Conservation (phyloP, 1,140 invertebrate genomes). For the Antheraea mylitta region DNA sequence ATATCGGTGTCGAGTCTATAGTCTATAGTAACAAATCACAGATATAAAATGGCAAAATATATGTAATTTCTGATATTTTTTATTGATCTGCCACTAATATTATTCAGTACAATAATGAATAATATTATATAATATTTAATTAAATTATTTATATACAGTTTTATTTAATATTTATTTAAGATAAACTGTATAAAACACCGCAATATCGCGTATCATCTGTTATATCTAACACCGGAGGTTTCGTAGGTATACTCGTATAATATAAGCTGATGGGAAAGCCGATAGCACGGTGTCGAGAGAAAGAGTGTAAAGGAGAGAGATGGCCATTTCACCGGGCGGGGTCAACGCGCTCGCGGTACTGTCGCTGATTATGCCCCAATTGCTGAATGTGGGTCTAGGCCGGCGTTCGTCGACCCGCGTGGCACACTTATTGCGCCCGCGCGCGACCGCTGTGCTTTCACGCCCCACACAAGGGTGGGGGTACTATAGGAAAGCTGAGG, state of each 20-base stretch:
- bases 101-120: neutral
- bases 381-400: slow-evolving; percentile 77
- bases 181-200: neutral
- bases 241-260: neutral
- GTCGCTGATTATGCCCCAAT: slow-evolving; percentile 78
- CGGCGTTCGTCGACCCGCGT: slow-evolving; percentile 75
- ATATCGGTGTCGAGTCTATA: too few species aligned
- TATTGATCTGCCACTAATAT: neutral
- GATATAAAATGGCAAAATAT: too few species aligned
- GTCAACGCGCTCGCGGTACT: slow-evolving; percentile 73
- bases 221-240: slow-evolving; percentile 6
- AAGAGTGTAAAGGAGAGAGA: slow-evolving; percentile 75
- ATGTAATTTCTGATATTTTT: too few species aligned
- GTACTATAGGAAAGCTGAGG: slow-evolving; percentile 60
- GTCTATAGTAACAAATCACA: too few species aligned
- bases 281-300: slow-evolving; percentile 61
- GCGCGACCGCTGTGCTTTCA: slow-evolving; percentile 71
- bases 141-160: too few species aligned
- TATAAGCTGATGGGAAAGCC: slow-evolving; percentile 49
- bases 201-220: slow-evolving; percentile 12
- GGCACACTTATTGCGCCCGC: slow-evolving; percentile 68
- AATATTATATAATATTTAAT: too few species aligned
- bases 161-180: neutral
- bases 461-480: slow-evolving; percentile 61
- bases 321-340: slow-evolving; percentile 74